A percentile compares a stretch with the other conserved stretches of the same genome.
phyloP scores from a whole-genome alignment of 2,888 invertebrate species.

The Hydropsyche betteni region DNA sequence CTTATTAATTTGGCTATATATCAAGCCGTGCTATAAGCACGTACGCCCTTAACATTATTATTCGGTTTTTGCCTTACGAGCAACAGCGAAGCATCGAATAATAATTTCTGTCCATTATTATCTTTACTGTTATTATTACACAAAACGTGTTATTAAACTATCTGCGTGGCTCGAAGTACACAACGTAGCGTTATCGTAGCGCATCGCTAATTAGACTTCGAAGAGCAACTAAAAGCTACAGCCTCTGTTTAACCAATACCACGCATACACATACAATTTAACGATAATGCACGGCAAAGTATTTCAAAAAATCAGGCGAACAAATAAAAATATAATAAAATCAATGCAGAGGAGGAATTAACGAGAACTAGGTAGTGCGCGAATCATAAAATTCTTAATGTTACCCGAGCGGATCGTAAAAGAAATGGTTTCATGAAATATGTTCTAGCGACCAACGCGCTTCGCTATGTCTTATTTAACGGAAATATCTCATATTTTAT shows the following conservation, averaged over 20 bases:
- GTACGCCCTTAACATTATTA: no score
- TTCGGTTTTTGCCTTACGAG: no score
- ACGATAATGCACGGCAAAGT: no score
- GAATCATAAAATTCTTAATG: conserved; percentile 9
- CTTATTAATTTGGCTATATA: no score
- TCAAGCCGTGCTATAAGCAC: no score
- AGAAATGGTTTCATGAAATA: conserved; percentile 7
- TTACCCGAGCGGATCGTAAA: conserved; percentile 14
- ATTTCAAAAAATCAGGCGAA: no score
- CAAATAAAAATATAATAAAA: neutral
- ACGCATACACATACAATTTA: no score
- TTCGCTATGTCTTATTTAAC: no score
- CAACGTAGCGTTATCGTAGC: conserved; percentile 9
- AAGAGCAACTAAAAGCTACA: conserved; percentile 8
- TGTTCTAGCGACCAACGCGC: no score
- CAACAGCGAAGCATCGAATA: no score
- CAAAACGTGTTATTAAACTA: conserved; percentile 10
- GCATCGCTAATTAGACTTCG: conserved; percentile 17
- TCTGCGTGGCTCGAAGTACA: neutral
- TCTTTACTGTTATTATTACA: conserved; percentile 13
- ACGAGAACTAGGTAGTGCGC: neutral
- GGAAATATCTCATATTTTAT: no score
- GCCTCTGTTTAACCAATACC: neutral
- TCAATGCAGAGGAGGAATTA: neutral
- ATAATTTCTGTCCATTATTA: no score